Percentiles rank a stretch among this genome's conserved stretches.
phyloP scores from a whole-genome alignment of 1,140 invertebrate species.

The Heterodera schachtii region DNA sequence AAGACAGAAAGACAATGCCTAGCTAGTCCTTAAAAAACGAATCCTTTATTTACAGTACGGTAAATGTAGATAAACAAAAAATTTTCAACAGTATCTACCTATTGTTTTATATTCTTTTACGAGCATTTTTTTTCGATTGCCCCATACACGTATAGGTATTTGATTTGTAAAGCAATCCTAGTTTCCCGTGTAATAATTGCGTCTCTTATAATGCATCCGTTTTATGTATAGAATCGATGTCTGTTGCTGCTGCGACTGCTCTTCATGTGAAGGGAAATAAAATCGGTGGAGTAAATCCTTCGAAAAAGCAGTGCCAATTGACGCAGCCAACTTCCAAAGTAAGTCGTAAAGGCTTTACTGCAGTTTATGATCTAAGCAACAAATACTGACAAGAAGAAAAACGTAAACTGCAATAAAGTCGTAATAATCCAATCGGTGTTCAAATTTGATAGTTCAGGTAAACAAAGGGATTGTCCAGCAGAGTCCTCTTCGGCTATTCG shows the following conservation, averaged over 20 bases:
- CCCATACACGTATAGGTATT: no score
- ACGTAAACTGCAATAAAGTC: no score
- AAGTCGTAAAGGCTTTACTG: no score
- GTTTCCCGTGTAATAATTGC: neutral
- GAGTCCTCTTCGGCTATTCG: conserved; percentile 2
- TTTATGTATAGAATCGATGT: neutral
- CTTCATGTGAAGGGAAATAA: neutral
- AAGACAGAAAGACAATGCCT: no score
- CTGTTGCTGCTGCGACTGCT: neutral
- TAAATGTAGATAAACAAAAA: no score
- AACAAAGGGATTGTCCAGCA: neutral
- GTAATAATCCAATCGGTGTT: no score
- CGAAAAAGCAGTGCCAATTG: neutral
- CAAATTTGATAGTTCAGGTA: neutral
- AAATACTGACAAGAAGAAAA: neutral
- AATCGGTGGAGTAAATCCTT: neutral
- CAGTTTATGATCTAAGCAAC: neutral
- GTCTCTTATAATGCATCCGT: neutral
- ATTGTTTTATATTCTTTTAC: no score
- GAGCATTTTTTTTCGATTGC: no score
- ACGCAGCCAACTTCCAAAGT: neutral
- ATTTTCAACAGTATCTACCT: no score
- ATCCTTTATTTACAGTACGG: no score
- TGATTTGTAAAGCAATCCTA: no score
- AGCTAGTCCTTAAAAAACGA: no score